Percentiles rank a stretch among this genome's conserved stretches.
phyloP scores from a whole-genome alignment of 2,113 vertebrate genomes.

The Leptobrachium leishanense region DNA sequence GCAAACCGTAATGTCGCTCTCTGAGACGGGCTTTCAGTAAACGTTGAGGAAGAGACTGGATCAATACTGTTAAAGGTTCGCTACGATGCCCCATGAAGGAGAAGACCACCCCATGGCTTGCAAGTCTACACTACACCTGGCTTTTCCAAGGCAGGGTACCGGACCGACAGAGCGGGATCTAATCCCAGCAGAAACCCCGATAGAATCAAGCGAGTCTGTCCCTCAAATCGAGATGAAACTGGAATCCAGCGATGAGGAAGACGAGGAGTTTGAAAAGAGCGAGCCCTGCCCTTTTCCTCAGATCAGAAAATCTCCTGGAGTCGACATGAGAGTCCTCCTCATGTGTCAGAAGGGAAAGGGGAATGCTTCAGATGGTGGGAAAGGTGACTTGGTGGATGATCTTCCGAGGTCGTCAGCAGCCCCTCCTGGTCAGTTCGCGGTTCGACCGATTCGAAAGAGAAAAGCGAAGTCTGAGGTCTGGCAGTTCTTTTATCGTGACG shows the following conservation, averaged over 20 bases:
- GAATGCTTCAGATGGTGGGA: accelerated
- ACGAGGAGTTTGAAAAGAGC: conserved; percentile 1
- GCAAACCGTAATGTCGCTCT: too few relatives aligned
- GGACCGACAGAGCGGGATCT: background rate
- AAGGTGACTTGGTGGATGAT: background rate
- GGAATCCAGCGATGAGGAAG: conserved; percentile 21
- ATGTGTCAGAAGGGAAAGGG: background rate
- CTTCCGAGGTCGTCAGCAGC: background rate
- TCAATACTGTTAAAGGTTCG: too few relatives aligned
- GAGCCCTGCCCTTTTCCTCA: background rate
- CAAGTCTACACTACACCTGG: background rate
- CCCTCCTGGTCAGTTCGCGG: background rate
- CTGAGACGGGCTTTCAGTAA: too few relatives aligned
- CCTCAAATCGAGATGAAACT: conserved; percentile 37
- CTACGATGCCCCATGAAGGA: background rate
- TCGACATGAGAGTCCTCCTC: background rate
- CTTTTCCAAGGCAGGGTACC: background rate
- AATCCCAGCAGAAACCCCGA: background rate
- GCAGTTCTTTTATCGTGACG: background rate
- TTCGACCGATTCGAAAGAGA: background rate
- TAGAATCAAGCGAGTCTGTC: background rate
- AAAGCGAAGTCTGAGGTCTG: conserved; percentile 13
- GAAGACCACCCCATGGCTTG: background rate
- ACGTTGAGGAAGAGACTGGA: too few relatives aligned
- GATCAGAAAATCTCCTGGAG: background rate